Evolutionary conservation across 2,888 invertebrate genomes (phyloP).

Genomic region (Meteorus colon): DNA sequence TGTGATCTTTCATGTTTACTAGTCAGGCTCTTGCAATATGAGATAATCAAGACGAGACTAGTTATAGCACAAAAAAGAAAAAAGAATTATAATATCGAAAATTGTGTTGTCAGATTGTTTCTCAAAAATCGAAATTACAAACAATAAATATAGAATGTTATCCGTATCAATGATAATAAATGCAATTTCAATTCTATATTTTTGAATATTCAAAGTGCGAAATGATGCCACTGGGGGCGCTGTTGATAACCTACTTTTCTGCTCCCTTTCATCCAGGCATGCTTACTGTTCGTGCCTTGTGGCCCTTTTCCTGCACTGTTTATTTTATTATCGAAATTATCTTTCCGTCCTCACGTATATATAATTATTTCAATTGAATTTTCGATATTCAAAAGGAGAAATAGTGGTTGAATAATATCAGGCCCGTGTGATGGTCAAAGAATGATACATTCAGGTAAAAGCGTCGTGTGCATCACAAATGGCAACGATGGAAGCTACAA

Average conservation of each 20-base stretch:
- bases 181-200: too few species aligned
- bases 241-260: too few species aligned
- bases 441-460: conserved; percentile 53
- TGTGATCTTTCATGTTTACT: conserved; percentile 64
- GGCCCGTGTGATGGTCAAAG: conserved; percentile 48
- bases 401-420: conserved; percentile 50
- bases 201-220: too few species aligned
- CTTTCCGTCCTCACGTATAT: neutral
- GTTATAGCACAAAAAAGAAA: conserved; percentile 11
- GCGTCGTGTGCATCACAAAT: conserved; percentile 48
- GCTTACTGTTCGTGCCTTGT: too few species aligned
- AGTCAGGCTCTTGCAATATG: conserved; percentile 57
- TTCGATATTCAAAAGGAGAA: conserved; percentile 53
- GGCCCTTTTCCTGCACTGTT: too few species aligned
- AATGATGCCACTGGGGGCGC: too few species aligned
- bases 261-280: too few species aligned
- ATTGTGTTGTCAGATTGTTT: conserved; percentile 34
- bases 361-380: neutral
- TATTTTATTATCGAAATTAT: too few species aligned
- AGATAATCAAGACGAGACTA: neutral
- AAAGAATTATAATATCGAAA: conserved; percentile 39
- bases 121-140: conserved; percentile 32
- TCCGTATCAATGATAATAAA: too few species aligned
- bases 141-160: conserved; percentile 37
- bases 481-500: conserved; percentile 44